Base-by-base conservation (phyloP, 2,888 invertebrate species). In the Caradrina kadenii region DNA sequence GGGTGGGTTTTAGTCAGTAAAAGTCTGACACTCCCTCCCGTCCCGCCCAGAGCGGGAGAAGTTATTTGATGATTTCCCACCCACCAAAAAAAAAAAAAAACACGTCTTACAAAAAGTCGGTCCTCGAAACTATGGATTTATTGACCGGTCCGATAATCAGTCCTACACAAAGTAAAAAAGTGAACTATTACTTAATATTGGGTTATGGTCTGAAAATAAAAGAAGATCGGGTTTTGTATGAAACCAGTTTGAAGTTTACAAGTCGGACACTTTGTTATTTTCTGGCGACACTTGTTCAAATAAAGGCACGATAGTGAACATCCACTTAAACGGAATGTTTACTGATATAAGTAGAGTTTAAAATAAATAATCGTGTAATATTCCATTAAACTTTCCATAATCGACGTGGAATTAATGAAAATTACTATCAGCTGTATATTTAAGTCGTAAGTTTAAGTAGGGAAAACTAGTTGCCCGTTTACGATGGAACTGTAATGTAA, bases 311-410 rank as follows among this genome's bases (percentile, higher is more conserved):
- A 74, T 73, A 73, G 22, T 68, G 59, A 49, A 56, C 55, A 70
- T 64, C 48, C 65, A 78, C 74, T 80, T 42, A 62, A 65, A 58
- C 60, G 11, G 22, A 50, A 77, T 69, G 62, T 73, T 69, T 67
- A 67, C 76, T 68, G 70, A 71, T 72, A 56, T 35, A 73, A 64
- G 55, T 80, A 70, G 60, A 82, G 75, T 75, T 60, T 80, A 75
- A 78, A 75, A 70, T 70, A 78, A 82, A 82, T 75, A 82, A 31
- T 78, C 59, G 19, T 49, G 70, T 75, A 73, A 78, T 75, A 72
- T 80, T 72, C 71, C 75, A 75, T 63, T 65, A 80, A 73, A 72
- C 69, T 82, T 77, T 77, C 77, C 80, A 77, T 63, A 77, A 64
- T 45, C 48, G 42, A 56, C 50, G 6, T 60, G 53, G 53, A 55